Base-by-base conservation (phyloP, 1,140 invertebrate genomes). In the Camponotus floridanus region DNA sequence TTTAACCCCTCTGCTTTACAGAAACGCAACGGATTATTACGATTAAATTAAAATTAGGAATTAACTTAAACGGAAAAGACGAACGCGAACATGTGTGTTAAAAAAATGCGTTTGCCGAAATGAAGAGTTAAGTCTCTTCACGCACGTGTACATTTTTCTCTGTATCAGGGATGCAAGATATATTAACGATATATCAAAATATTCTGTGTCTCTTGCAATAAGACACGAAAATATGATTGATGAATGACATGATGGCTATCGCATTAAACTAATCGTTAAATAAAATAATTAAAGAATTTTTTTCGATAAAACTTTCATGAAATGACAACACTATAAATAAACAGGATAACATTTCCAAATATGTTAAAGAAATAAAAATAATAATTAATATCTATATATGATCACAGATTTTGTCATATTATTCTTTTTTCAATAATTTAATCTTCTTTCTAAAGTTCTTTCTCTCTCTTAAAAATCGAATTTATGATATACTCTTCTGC, bases 141-240 rank as follows among this genome's bases (percentile, higher is more conserved):
- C 26, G 26, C 51, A 80, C 65, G 15, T 15, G 51, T 39, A 11
- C 39, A 81, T 81, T 18, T 18, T 15, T 51, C 48, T 51, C 26
- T 74, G 18, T 83, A 62, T 73, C 45, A 81, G 55, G 79, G 79
- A 83, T 83, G 79, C 68, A 83, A 83, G 33, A 61, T 73, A 71
- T 55, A 59, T 83, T 61, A 62, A 62, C 79, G 55, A 73, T 61
- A 62, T 15, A 73, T 62, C 36, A 73, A 83, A 73, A 45, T 61
- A 61, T 73, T 81, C 15, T 61, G 11, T 13, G 9, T 48, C 6
- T 73, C 21, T 64, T 48, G 18, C 18, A 21, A 18, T 67, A 59
- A 45, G 11, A 71, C 6, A 6, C 18, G 33, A 48, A 8, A 11
- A 33, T 11, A 36, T 65, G 13, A 45, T 42, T 76, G 39, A 26